Evolutionary conservation across 1,140 invertebrate species (phyloP).

Genomic region (Elysia chlorotica): DNA sequence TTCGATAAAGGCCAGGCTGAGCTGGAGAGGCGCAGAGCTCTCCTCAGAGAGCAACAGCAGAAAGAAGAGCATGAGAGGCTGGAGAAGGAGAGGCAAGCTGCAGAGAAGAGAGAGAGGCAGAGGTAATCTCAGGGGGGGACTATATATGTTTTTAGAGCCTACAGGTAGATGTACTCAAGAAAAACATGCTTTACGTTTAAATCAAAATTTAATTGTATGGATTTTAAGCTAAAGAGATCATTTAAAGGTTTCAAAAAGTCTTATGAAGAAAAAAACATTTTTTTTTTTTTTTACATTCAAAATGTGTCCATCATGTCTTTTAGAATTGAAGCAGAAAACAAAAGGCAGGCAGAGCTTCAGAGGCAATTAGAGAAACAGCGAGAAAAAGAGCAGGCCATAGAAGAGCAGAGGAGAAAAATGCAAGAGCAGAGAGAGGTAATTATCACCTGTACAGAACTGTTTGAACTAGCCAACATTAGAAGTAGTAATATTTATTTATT

Average conservation of each 20-base stretch:
- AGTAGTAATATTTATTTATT: too few relatives aligned
- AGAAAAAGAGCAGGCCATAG: constrained; percentile 73
- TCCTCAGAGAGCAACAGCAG: constrained; percentile 70
- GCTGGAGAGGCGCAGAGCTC: constrained; percentile 86
- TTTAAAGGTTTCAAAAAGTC: too few relatives aligned
- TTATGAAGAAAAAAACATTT: too few relatives aligned
- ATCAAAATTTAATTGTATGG: too few relatives aligned
- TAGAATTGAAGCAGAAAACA: constrained; percentile 63
- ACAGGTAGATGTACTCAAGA: too few relatives aligned
- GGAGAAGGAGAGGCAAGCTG: constrained; percentile 81
- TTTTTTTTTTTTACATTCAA: not conserved
- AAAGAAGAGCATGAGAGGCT: constrained; percentile 60
- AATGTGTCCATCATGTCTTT: constrained; percentile 18
- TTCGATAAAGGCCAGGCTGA: constrained; percentile 98
- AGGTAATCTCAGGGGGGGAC: too few relatives aligned
- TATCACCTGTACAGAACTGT: too few relatives aligned
- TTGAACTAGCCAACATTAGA: too few relatives aligned
- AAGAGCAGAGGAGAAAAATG: constrained; percentile 64
- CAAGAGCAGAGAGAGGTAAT: constrained; percentile 73
- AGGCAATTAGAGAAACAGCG: constrained; percentile 81
- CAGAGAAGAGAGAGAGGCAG: constrained; percentile 82
- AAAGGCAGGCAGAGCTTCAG: constrained; percentile 66
- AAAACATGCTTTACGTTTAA: too few relatives aligned
- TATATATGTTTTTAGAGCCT: too few relatives aligned
- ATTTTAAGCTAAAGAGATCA: too few relatives aligned